These are phyloP conservation scores for Anniella stebbinsi DNA, from an alignment of 2,797 vertebrate genomes.

Conservation along the genomic window DNA sequence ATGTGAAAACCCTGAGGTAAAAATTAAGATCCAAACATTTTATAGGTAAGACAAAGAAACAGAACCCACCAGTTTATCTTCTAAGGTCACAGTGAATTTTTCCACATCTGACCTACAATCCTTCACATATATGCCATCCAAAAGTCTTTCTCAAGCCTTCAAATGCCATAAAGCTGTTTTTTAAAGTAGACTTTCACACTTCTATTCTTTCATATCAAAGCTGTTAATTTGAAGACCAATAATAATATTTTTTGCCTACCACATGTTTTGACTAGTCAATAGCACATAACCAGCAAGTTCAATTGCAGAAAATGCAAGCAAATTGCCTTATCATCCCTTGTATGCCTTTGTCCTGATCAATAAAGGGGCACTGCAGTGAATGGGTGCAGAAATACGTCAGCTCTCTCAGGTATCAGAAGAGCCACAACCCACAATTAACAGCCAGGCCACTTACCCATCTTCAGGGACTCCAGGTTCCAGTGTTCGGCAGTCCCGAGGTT, in stretches of 20 bases:
- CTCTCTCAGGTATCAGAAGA: neutral
- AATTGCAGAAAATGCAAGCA: neutral
- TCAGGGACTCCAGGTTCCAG: conserved; percentile 86
- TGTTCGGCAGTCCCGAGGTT: conserved; percentile 90
- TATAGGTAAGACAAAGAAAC: neutral
- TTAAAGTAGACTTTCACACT: neutral
- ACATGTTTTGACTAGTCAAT: neutral
- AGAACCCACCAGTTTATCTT: neutral
- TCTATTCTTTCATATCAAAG: neutral
- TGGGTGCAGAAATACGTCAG: neutral
- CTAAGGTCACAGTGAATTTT: neutral
- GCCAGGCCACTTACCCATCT: conserved; percentile 82
- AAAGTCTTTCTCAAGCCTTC: neutral
- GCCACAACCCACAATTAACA: conserved; percentile 39
- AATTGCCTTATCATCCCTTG: neutral
- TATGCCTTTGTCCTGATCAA: no score
- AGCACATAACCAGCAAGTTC: neutral
- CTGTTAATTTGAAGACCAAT: neutral
- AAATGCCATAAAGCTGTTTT: neutral
- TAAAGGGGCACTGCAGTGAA: neutral
- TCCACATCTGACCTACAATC: neutral
- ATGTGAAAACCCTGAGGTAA: neutral
- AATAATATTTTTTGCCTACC: neutral
- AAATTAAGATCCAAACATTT: neutral
- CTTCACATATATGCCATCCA: neutral